Conservation (phyloP, 2,113 vertebrate genomes). For the Halichoerus grypus region DNA sequence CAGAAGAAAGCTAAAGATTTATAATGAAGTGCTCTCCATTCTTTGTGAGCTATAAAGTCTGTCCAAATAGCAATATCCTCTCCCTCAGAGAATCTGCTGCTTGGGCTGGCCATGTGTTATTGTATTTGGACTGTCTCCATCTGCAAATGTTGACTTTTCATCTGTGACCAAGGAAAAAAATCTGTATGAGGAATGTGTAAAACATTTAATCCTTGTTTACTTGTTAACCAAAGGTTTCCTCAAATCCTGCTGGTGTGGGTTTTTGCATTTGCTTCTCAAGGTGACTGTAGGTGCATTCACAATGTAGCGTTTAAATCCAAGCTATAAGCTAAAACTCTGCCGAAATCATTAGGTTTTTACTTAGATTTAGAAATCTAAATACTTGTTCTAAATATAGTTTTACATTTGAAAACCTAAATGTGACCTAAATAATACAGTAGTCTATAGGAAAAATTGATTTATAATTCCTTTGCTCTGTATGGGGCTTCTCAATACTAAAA, state of each 20-base stretch:
- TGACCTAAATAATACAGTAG: not conserved
- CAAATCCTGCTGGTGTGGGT: conserved; percentile 75
- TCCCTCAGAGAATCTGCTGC: conserved; percentile 77
- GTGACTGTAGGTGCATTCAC: conserved; percentile 75
- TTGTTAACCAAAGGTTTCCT: conserved; percentile 80
- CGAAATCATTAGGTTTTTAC: conserved; percentile 23
- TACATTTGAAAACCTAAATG: not conserved
- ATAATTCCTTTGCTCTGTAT: not conserved
- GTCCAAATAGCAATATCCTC: conserved; percentile 84
- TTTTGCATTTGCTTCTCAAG: conserved; percentile 76
- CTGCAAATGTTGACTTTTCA: conserved; percentile 87
- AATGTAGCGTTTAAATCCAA: conserved; percentile 49
- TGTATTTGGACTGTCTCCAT: conserved; percentile 84
- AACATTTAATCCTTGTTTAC: conserved; percentile 87
- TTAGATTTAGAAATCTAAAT: conserved; percentile 58
- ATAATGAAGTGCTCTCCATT: conserved; percentile 72
- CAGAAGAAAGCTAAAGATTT: conserved; percentile 76
- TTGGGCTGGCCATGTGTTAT: conserved; percentile 77
- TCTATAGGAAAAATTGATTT: not conserved
- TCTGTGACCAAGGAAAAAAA: conserved; percentile 83
- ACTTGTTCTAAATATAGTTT: conserved; percentile 57
- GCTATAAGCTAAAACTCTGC: conserved; percentile 66
- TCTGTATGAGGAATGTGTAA: conserved; percentile 80
- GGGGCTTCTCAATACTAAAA: not conserved
- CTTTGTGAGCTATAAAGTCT: conserved; percentile 77